Base-by-base conservation (phyloP, 2,113 vertebrate genomes). In the Plectropomus leopardus region DNA sequence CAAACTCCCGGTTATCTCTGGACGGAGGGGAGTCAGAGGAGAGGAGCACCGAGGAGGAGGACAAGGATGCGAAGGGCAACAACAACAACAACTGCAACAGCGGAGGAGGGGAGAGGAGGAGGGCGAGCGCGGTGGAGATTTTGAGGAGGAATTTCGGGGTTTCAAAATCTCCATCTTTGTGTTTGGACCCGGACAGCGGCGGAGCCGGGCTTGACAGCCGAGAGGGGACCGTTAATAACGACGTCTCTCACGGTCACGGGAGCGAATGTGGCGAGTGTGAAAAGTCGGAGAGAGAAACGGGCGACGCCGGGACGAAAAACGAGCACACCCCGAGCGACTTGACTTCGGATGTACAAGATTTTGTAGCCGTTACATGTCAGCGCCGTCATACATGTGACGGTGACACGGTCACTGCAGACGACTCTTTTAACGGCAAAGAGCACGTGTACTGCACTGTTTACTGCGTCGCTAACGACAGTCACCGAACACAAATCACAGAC, bases 401-500 rank as follows among this genome's bases (percentile, higher is more conserved):
- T 47, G 73, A 80, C 63, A 10, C 66, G 10, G 34, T 10, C 5
- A 24, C 48, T 36, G 15, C 13, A 21, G 86, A 80, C 0, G 90
- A 83, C 57, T 24, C 73, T 7, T n/a, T 50, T 0, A 51, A 23
- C 16, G 58, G 86, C 21, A 89, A 92, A 84, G 92, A 95, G 36
- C 97, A 96, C 72, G 93, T 97, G 51, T 96, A 97, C 48, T 98
- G 97, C 91, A 96, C 96, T 0, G 97, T 99, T 13, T 95, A 96
- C 70, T 95, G 95, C 77, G 93, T 95, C 67, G 94, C 89, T 32
- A 85, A 89, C 67, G 96, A 97, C 81, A 82, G 76, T 2, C 88
- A 73, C 8, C 75, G 79, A 11, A 76, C 34, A 59, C 77, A 72
- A 82, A 57, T 84, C 78, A 23, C 84, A 28, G 69, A 73, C 57